phyloP scores from a whole-genome alignment of 2,113 vertebrate species.

The Xenopus tropicalis region UCB_Xtro_10.0 CM004445.2:100415001-100415500 shows the following conservation, averaged over 20 bases:
- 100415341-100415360: constrained; percentile 85
- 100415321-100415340: constrained; percentile 89
- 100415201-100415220: constrained; percentile 80
- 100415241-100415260: constrained; percentile 86
- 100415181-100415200: constrained; percentile 75
- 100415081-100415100: constrained; percentile 77
- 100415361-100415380: constrained; percentile 88
- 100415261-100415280: constrained; percentile 94
- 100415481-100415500: constrained; percentile 76
- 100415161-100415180: constrained; percentile 72
- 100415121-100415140: constrained; percentile 84
- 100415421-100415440: constrained; percentile 91
- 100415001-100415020: constrained; percentile 78
- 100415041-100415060: constrained; percentile 86
- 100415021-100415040: constrained; percentile 83
- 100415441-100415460: constrained; percentile 97
- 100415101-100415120: constrained; percentile 79
- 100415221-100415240: constrained; percentile 76
- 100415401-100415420: constrained; percentile 77
- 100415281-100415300: constrained; percentile 91
- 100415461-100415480: constrained; percentile 96
- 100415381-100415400: constrained; percentile 95
- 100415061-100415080: constrained; percentile 76
- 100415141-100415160: constrained; percentile 86
- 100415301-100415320: constrained; percentile 95